Base-by-base conservation (phyloP, 2,113 vertebrate species). In the Pholis gunnellus region DNA sequence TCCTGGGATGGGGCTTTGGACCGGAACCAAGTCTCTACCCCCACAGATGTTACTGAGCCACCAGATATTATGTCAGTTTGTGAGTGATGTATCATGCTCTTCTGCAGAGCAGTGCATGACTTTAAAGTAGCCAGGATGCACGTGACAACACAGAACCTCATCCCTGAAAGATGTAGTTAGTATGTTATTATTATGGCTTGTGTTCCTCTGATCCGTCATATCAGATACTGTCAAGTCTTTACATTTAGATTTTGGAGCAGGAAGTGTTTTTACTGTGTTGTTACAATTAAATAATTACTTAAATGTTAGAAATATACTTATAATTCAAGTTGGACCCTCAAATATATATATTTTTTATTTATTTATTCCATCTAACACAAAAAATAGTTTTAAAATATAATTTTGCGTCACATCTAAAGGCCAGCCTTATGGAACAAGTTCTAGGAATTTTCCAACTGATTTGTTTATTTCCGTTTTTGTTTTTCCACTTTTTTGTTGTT, bases 31-130 rank as follows among this genome's bases (percentile, higher is more conserved):
- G 91, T 95, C 94, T 95, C 92, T 90, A 91, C 91, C 94, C 93
- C 91, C 95, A 94, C 95, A 96, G 95, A 96, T 96, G 95, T 95
- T 95, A 93, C 91, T 2, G 87, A 93, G 92, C 91, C 92, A 95
- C 92, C 88, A 93, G 92, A 92, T 95, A 95, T 95, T 92, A 95
- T 95, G 94, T 95, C 93, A 92, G 90, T 82, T 85, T 93, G 87
- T 93, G 91, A 93, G 88, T 94, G 92, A 95, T 94, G 93, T 74
- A 93, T 92, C 87, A 83, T 20, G 82, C 88, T 90, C 69, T 14
- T 85, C 44, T 75, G 79, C 83, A 72, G 57, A 78, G 68, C 60
- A 75, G 84, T 52, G 64, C 57, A 40, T 25, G 73, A 60, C 72
- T 82, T 80, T 17, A 78, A 79, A 85, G 81, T 11, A 77, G 73